Percentiles rank a stretch among this genome's conserved stretches.
These are phyloP conservation scores for Hypomecis atomaria DNA, from an alignment of 2,888 invertebrate species.

Conservation along the genomic window DNA sequence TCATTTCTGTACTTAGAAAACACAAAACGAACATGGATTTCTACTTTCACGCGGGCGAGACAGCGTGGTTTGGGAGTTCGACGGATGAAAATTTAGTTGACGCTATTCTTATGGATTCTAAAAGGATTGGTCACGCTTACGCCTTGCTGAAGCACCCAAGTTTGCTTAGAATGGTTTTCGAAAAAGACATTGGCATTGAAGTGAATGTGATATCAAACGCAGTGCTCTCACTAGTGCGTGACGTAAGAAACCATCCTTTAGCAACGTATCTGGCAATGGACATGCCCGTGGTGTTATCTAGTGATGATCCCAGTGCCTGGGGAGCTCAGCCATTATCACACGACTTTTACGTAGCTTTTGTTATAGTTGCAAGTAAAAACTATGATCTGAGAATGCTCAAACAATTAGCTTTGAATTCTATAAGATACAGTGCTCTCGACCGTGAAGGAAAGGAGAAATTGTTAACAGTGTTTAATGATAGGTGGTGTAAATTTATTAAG, in stretches of 20 bases:
- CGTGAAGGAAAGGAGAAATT: slow-evolving; percentile 53
- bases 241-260: slow-evolving; percentile 91
- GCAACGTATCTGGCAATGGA: slow-evolving; percentile 86
- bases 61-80: slow-evolving; percentile 87
- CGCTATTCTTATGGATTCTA: slow-evolving; percentile 89
- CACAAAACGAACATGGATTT: slow-evolving; percentile 84
- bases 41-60: slow-evolving; percentile 93
- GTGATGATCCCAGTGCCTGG: slow-evolving; percentile 93
- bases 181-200: slow-evolving; percentile 88
- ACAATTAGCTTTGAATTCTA: slow-evolving; percentile 90
- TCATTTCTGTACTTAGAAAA: slow-evolving; percentile 80
- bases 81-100: slow-evolving; percentile 91
- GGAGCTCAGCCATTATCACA: slow-evolving; percentile 89
- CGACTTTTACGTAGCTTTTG: slow-evolving; percentile 91
- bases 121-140: slow-evolving; percentile 92
- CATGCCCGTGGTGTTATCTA: slow-evolving; percentile 90
- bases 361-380: slow-evolving; percentile 88
- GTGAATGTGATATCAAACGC: slow-evolving; percentile 93
- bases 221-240: slow-evolving; percentile 87
- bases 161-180: slow-evolving; percentile 82
- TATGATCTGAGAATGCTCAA: slow-evolving; percentile 90
- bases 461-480: slow-evolving; percentile 54
- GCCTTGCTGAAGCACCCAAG: slow-evolving; percentile 89
- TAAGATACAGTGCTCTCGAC: slow-evolving; percentile 86
- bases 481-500: slow-evolving; percentile 67